Percentiles rank a stretch among this genome's conserved stretches.
These are phyloP conservation scores for Erebia ligea DNA, from an alignment of 2,888 invertebrate genomes.

Conservation along the genomic window DNA sequence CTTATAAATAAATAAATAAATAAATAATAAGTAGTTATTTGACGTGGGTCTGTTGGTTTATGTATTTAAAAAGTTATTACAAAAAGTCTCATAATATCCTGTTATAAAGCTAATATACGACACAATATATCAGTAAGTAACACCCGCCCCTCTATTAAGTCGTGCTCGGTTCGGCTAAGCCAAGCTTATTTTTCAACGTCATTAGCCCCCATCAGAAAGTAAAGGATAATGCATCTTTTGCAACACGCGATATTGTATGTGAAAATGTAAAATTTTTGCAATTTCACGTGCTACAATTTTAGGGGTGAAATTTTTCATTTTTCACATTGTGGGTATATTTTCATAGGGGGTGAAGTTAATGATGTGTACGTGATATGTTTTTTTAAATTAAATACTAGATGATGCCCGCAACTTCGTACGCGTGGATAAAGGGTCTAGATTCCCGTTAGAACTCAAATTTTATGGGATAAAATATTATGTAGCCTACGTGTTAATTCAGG, in stretches of 20 bases:
- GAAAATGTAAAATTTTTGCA: constrained; percentile 39
- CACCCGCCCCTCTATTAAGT: constrained; percentile 50
- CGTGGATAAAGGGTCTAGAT: too few species aligned
- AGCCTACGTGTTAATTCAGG: too few species aligned
- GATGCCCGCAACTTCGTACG: too few species aligned
- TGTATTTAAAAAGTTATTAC: constrained; percentile 29
- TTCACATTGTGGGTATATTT: background rate
- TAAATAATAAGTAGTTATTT: too few species aligned
- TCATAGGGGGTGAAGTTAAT: constrained; percentile 4
- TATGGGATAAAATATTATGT: too few species aligned
- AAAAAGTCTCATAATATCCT: constrained; percentile 48
- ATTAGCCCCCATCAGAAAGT: constrained; percentile 60
- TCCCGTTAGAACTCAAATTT: too few species aligned
- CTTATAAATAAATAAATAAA: too few species aligned
- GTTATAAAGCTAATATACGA: constrained; percentile 53
- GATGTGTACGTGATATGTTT: constrained; percentile 8
- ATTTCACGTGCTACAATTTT: constrained; percentile 43
- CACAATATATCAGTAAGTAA: constrained; percentile 52
- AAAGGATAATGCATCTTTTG: constrained; percentile 38
- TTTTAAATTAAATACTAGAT: background rate
- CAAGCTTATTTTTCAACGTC: constrained; percentile 65
- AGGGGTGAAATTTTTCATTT: constrained; percentile 23
- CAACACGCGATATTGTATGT: constrained; percentile 49
- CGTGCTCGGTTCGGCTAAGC: constrained; percentile 50
- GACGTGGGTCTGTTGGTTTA: background rate